Evolutionary conservation across 1,140 invertebrate genomes (phyloP).

Genomic region (Subanguina moxae): DNA sequence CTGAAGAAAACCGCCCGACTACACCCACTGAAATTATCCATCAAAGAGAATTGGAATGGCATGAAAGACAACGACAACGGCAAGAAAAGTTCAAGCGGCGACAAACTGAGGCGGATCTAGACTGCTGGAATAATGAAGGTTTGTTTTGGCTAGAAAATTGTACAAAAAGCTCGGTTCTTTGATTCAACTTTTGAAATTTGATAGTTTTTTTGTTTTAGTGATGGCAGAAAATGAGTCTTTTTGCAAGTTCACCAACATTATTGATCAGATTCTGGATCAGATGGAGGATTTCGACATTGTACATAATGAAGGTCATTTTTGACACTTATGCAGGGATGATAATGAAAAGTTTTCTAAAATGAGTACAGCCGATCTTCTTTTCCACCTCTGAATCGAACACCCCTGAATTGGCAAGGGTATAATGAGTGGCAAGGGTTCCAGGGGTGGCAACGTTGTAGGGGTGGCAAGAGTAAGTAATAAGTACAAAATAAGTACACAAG

Average conservation of each 20-base stretch:
- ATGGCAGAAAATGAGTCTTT: constrained; percentile 57
- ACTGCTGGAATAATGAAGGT: constrained; percentile 44
- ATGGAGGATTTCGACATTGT: constrained; percentile 39
- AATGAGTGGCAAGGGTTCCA: too few relatives aligned
- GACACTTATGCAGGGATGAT: too few relatives aligned
- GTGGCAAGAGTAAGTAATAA: too few relatives aligned
- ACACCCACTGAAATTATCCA: constrained; percentile 51
- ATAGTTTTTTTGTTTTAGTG: constrained; percentile 8
- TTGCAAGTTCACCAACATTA: constrained; percentile 31
- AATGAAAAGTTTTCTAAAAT: too few relatives aligned
- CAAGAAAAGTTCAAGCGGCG: constrained; percentile 43
- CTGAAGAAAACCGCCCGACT: constrained; percentile 25
- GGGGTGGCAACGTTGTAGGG: too few relatives aligned
- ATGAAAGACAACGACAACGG: constrained; percentile 37
- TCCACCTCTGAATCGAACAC: too few relatives aligned
- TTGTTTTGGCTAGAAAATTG: constrained; percentile 7
- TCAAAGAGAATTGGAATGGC: constrained; percentile 52
- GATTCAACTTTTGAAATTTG: too few relatives aligned
- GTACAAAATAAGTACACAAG: too few relatives aligned
- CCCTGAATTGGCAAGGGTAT: too few relatives aligned
- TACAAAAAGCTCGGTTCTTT: too few relatives aligned
- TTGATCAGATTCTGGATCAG: constrained; percentile 53
- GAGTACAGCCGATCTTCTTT: too few relatives aligned
- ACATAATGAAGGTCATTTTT: constrained; percentile 13
- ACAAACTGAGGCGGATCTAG: constrained; percentile 32